These are phyloP conservation scores for Drosophila anomalipes DNA, from an alignment of 2,888 invertebrate species.

Conservation along the genomic window DNA sequence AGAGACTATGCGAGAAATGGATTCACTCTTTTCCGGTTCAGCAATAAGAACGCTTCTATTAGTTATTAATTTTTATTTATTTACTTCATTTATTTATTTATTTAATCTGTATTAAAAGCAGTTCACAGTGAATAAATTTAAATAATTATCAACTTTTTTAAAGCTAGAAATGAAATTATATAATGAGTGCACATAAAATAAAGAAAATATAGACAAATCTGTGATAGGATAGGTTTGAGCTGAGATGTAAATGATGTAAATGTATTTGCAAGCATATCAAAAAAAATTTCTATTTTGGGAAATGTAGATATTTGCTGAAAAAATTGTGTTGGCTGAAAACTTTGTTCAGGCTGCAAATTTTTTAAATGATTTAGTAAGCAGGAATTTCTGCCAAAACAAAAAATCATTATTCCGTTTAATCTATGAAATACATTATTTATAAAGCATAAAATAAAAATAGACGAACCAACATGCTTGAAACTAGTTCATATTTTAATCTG, in stretches of 20 bases:
- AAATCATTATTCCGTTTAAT: background rate
- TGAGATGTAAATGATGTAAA: background rate
- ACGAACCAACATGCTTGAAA: background rate
- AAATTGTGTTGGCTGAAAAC: background rate
- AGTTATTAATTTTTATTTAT: background rate
- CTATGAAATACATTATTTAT: background rate
- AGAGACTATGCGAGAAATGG: background rate
- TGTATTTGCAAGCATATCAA: background rate
- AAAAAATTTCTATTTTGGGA: background rate
- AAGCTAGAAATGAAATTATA: background rate
- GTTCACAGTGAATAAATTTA: background rate
- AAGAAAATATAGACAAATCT: background rate
- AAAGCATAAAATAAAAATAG: background rate
- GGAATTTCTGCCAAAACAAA: background rate
- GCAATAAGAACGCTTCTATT: background rate
- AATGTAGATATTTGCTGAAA: background rate
- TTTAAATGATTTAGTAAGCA: background rate
- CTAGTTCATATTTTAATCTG: constrained; percentile 1
- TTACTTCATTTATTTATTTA: background rate
- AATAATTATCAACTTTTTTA: background rate
- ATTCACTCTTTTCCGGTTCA: constrained; percentile 3
- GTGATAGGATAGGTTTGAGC: background rate
- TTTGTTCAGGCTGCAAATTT: background rate
- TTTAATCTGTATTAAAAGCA: background rate
- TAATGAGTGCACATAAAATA: background rate